Evolutionary conservation across 30 jellyfish, hydroid and myxozoan species (phyloP), one percentile per base, ranked within the genome.

Genomic region (Hydractinia symbiolongicarpus): DNA sequence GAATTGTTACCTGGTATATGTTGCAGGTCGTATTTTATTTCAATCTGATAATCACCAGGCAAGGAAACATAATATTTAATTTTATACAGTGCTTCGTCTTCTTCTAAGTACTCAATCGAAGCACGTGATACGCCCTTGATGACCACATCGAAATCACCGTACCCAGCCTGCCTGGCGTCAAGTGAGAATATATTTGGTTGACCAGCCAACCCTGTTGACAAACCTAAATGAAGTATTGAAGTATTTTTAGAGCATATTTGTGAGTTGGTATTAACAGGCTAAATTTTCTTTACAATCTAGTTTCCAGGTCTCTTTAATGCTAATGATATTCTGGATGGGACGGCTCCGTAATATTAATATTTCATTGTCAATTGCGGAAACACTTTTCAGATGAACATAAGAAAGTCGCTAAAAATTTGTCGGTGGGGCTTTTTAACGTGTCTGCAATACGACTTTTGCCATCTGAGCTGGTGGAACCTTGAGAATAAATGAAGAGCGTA

Each of bases 91-190:
- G 95, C 95, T 73, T 90, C 97, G 58, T 81, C 94, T 61, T 85
- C 94, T 67, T 90, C 97, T 53, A 80, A 85, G 83, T 79, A 90
- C 30, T 81, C 81, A 15, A 90, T 90, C 50, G 95, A 86, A 6
- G 97, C 97, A 55, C 91, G 95, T 7, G 97, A 90, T 49, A 94
- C 96, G 8, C 97, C 97, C 64, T 81, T 86, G 21, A 90, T 78
- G 40, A 90, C 86, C 13, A 90, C 86, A 72, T 90, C 97, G 64
- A 86, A 86, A 80, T 90, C 97, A 20, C 97, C 95, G 40, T 82
- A 85, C 7, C 97, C 97, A 4, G 97, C 97, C 66, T 81, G 84
- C n/a, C 93, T 83, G 8, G 97, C 97, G 64, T 90, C 97, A 53
- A 90, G 90, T 9, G 85, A 73, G 62, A 90, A 90, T 44, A 81